phyloP scores from a whole-genome alignment of 2,888 invertebrate genomes.

The Sphaerophoria rueppellii region DNA sequence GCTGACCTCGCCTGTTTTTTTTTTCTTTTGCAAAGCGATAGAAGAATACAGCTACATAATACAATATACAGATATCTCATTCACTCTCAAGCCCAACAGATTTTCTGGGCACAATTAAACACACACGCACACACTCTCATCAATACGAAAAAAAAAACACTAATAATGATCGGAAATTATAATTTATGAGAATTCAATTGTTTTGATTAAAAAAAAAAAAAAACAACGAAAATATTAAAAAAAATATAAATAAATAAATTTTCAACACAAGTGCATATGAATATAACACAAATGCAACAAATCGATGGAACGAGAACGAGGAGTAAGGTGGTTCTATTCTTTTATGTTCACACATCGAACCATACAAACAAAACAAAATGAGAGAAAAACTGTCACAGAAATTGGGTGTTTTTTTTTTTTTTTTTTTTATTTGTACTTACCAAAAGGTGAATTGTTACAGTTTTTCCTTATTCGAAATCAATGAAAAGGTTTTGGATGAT shows the following conservation, averaged over 20 bases:
- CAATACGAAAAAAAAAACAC: neutral
- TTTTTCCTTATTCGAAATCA: neutral
- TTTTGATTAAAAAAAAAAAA: too few relatives aligned
- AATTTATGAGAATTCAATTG: too few relatives aligned
- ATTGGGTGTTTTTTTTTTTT: conserved; percentile 7
- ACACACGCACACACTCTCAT: conserved; percentile 3
- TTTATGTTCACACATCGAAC: neutral
- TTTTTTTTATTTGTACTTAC: conserved; percentile 39
- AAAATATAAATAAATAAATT: too few relatives aligned
- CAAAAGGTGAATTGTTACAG: conserved; percentile 28
- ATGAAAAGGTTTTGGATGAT: conserved; percentile 12
- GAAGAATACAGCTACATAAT: neutral
- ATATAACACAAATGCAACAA: too few relatives aligned
- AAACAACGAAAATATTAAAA: too few relatives aligned
- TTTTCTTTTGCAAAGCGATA: too few relatives aligned
- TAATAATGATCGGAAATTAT: too few relatives aligned
- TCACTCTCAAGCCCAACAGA: neutral
- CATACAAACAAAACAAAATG: neutral
- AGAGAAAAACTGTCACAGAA: neutral
- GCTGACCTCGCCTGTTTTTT: conserved; percentile 60
- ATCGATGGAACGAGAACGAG: too few relatives aligned
- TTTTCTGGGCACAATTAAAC: neutral
- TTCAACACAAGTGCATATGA: too few relatives aligned
- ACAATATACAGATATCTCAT: neutral
- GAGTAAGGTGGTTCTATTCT: too few relatives aligned